phyloP scores from a whole-genome alignment of 2,888 invertebrate genomes.

The Tinea pellionella region DNA sequence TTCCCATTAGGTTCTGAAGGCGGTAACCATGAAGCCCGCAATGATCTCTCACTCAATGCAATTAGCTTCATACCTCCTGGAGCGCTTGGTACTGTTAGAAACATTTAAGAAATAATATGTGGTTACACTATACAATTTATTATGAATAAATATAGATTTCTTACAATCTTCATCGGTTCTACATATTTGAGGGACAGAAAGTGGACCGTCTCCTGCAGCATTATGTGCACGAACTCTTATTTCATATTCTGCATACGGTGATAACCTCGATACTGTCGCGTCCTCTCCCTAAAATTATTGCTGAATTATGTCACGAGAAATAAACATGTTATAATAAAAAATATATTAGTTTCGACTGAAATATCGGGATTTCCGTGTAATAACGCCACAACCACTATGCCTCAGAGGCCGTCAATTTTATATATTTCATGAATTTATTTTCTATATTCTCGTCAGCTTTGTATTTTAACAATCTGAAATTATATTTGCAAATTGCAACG shows the following conservation, averaged over 20 bases:
- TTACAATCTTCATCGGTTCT: constrained; percentile 87
- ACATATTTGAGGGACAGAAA: constrained; percentile 80
- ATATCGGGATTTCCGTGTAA: too few species aligned
- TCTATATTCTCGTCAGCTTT: too few species aligned
- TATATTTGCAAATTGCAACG: background rate
- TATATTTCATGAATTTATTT: too few species aligned
- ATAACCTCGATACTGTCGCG: constrained; percentile 80
- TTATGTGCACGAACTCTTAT: constrained; percentile 87
- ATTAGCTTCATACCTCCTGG: constrained; percentile 88
- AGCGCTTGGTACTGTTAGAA: constrained; percentile 78
- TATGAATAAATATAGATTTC: constrained; percentile 17
- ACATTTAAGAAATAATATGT: too few species aligned
- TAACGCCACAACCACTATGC: too few species aligned
- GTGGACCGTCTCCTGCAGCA: constrained; percentile 85
- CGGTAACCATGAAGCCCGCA: constrained; percentile 87
- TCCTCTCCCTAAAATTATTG: constrained; percentile 68
- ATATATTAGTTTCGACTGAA: too few species aligned
- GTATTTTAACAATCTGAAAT: background rate
- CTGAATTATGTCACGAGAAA: background rate
- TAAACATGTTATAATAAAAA: background rate
- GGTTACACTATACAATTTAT: constrained; percentile 1
- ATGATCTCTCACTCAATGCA: constrained; percentile 81
- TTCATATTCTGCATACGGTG: constrained; percentile 88
- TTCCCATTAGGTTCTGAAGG: constrained; percentile 85
- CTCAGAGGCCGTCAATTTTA: too few species aligned